These are phyloP conservation scores for Pristionchus maxplancki DNA, from an alignment of 2,888 invertebrate species.

Conservation along the genomic window DNA sequence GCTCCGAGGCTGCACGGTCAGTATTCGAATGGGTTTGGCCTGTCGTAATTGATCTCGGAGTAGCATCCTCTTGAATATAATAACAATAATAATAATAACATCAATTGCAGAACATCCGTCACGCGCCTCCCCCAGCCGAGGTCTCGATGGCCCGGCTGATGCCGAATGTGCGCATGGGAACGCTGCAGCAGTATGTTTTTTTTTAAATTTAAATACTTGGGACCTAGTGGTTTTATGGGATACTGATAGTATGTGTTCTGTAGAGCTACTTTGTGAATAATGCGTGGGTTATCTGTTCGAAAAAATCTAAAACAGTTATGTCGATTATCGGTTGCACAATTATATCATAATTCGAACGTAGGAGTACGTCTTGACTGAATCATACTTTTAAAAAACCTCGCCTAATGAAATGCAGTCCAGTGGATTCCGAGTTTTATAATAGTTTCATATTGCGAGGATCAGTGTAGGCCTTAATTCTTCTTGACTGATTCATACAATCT, in stretches of 20 bases:
- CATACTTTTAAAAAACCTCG: no score
- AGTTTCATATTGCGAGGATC: no score
- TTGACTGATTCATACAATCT: neutral
- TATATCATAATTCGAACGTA: neutral
- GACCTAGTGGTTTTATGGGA: neutral
- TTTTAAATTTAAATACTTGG: neutral
- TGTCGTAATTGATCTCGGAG: no score
- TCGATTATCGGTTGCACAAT: neutral
- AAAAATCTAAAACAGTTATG: no score
- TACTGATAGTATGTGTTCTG: neutral
- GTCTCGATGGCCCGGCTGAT: constrained; percentile 30
- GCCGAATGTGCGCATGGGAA: constrained; percentile 11
- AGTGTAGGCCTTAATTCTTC: no score
- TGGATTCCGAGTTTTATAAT: no score
- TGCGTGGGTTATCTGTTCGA: no score
- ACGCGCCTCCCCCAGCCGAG: neutral
- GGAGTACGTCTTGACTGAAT: neutral
- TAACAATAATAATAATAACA: no score
- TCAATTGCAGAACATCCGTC: neutral
- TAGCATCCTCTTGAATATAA: no score
- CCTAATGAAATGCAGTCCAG: no score
- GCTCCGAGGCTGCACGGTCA: no score
- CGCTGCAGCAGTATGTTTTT: constrained; percentile 18
- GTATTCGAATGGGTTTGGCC: no score
- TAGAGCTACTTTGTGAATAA: neutral